Evolutionary conservation across 1,140 invertebrate genomes (phyloP).

Genomic region (Gonioctena quinquepunctata): DNA sequence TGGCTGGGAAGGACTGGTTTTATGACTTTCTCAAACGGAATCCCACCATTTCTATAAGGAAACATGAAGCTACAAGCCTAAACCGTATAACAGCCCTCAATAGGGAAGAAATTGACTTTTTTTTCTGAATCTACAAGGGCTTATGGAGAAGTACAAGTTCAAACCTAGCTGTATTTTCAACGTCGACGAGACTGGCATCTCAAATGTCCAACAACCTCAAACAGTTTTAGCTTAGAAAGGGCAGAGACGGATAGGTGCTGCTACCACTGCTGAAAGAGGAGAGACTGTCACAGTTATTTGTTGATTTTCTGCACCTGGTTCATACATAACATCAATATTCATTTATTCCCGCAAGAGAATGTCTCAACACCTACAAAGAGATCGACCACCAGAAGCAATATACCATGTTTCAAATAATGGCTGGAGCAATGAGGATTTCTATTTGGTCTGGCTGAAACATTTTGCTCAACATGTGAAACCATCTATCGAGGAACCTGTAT

Average conservation of each 20-base stretch:
- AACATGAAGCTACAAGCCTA: background rate
- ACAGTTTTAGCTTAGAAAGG: conserved; percentile 16
- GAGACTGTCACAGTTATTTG: conserved; percentile 22
- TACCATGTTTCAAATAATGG: conserved; percentile 46
- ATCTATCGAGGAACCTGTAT: conserved; percentile 31
- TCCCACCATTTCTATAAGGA: no score
- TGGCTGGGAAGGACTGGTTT: no score
- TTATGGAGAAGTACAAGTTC: conserved; percentile 18
- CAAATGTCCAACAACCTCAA: conserved; percentile 6
- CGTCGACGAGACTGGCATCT: conserved; percentile 18
- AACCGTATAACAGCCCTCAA: conserved; percentile 37
- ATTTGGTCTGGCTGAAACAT: conserved; percentile 22
- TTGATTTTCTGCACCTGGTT: conserved; percentile 25
- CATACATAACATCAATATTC: conserved; percentile 25
- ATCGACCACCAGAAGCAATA: conserved; percentile 43
- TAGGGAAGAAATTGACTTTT: conserved; percentile 30
- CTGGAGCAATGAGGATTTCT: conserved; percentile 39
- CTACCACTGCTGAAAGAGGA: conserved; percentile 23
- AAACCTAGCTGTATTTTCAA: conserved; percentile 5
- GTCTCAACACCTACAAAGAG: conserved; percentile 32
- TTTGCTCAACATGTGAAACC: conserved; percentile 32
- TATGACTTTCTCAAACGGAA: no score
- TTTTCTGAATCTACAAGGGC: conserved; percentile 43
- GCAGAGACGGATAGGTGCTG: conserved; percentile 10
- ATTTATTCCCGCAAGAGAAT: conserved; percentile 28